phyloP scores from a whole-genome alignment of 2,888 invertebrate species.

The Troilus luridus region DNA sequence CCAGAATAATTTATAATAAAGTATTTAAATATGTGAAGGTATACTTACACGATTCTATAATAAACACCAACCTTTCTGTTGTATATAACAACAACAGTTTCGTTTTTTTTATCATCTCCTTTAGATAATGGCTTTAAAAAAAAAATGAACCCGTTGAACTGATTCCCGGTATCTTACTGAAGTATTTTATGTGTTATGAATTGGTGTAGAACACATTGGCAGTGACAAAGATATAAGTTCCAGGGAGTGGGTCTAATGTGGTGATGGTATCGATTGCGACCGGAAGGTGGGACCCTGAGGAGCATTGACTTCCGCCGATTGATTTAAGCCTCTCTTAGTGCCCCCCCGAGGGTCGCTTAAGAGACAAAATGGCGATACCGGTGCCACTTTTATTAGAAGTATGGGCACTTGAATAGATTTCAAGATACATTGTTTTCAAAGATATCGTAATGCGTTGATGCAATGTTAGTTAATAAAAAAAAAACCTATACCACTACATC shows the following conservation, averaged over 20 bases:
- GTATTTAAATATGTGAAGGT: too few species aligned
- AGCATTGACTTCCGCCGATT: constrained; percentile 53
- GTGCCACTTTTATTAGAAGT: neutral
- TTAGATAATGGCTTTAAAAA: too few species aligned
- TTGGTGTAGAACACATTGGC: neutral
- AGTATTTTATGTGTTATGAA: neutral
- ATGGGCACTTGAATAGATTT: neutral
- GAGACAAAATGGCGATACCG: constrained; percentile 39
- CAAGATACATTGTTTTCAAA: neutral
- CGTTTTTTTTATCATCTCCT: too few species aligned
- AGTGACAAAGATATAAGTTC: neutral
- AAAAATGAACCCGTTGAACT: neutral
- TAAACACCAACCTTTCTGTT: too few species aligned
- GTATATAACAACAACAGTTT: too few species aligned
- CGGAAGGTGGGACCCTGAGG: constrained; percentile 46
- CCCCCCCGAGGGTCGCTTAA: constrained; percentile 31
- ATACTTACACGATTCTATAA: too few species aligned
- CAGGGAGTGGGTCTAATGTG: neutral
- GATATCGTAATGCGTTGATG: neutral
- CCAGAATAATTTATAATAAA: too few species aligned
- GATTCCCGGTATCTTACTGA: neutral
- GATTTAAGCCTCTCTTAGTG: constrained; percentile 50
- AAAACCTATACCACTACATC: too few species aligned
- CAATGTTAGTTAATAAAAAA: too few species aligned
- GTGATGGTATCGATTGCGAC: constrained; percentile 35